Conservation (phyloP, 2,888 invertebrate genomes). For the Dendrolimus houi region DNA sequence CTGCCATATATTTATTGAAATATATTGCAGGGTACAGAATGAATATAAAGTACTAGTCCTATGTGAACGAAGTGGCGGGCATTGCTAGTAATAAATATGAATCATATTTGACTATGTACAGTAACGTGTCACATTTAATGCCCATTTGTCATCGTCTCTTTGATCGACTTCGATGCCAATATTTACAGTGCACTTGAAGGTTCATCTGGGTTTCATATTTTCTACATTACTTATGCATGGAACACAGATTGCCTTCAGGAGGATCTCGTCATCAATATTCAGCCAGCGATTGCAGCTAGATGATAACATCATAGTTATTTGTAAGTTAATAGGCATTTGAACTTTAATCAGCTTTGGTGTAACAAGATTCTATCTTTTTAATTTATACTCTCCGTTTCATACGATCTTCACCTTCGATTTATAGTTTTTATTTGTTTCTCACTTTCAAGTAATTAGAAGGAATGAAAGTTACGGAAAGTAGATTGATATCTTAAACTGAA, state of each 20-base stretch:
- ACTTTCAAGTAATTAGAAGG: too few relatives aligned
- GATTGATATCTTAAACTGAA: too few relatives aligned
- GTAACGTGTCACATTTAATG: neutral
- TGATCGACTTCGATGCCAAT: conserved; percentile 40
- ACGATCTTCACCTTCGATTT: too few relatives aligned
- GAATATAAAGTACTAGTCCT: too few relatives aligned
- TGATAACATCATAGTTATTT: conserved; percentile 7
- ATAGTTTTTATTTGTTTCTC: too few relatives aligned
- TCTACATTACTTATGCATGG: conserved; percentile 72
- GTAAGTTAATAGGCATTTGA: conserved; percentile 2
- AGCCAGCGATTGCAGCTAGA: conserved; percentile 41
- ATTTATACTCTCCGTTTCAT: too few relatives aligned
- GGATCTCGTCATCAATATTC: conserved; percentile 64
- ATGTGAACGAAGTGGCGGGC: neutral
- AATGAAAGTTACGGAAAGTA: too few relatives aligned
- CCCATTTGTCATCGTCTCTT: conserved; percentile 20
- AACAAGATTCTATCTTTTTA: too few relatives aligned
- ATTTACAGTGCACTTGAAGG: conserved; percentile 51
- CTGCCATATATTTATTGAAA: too few relatives aligned
- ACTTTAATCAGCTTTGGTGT: too few relatives aligned
- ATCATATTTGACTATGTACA: too few relatives aligned
- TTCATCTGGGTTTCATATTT: conserved; percentile 54
- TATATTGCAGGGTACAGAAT: too few relatives aligned
- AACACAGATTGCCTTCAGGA: conserved; percentile 65
- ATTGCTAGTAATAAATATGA: neutral